Percentiles rank a stretch among this genome's conserved stretches.
Evolutionary conservation across 2,888 invertebrate species (phyloP).

Genomic region (Charanyca ferruginea): DNA sequence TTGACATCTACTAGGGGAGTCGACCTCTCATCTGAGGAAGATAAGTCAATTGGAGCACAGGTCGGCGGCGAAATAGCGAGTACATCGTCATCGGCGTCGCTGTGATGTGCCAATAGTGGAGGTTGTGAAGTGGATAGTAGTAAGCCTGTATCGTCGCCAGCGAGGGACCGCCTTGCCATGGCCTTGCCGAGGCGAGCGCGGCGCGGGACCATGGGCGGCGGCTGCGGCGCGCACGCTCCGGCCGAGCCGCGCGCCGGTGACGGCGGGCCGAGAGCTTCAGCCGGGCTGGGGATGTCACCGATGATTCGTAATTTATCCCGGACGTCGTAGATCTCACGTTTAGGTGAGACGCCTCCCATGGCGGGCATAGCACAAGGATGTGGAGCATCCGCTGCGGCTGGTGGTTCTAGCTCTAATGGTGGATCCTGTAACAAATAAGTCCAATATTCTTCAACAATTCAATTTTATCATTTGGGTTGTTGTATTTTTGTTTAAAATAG

Average conservation of each 20-base stretch:
- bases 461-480: neutral
- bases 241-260: conserved; percentile 93
- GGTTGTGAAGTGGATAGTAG: conserved; percentile 81
- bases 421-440: conserved; percentile 78
- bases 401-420: conserved; percentile 82
- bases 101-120: conserved; percentile 77
- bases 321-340: conserved; percentile 84
- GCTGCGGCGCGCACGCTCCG: conserved; percentile 92
- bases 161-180: conserved; percentile 93
- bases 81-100: conserved; percentile 89
- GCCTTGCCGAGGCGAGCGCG: conserved; percentile 91
- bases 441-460: neutral
- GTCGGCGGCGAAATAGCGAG: conserved; percentile 87
- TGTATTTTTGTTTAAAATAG: neutral
- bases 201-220: conserved; percentile 86
- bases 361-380: conserved; percentile 83
- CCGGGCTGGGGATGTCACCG: conserved; percentile 79
- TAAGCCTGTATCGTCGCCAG: conserved; percentile 89
- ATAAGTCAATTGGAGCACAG: conserved; percentile 87
- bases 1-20: conserved; percentile 87
- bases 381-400: conserved; percentile 83
- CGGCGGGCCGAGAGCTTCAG: conserved; percentile 91
- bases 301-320: conserved; percentile 83
- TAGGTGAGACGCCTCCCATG: conserved; percentile 87
- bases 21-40: conserved; percentile 87